Percentiles rank a stretch among this genome's conserved stretches.
These are phyloP conservation scores for Eueremaeus valkanovi DNA, from an alignment of 2,888 invertebrate species.

Conservation along the genomic window DNA sequence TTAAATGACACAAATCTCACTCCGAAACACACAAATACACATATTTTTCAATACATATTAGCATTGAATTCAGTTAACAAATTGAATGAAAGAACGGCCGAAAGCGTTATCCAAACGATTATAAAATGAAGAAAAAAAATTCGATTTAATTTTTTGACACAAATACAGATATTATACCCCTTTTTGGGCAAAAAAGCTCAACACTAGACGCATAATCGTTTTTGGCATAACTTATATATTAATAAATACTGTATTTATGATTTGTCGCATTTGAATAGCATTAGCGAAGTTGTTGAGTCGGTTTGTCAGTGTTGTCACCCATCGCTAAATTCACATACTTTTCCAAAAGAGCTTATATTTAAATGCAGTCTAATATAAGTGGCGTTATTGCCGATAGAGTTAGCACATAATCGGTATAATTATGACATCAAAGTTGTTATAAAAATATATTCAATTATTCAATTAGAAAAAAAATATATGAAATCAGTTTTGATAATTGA, in stretches of 20 bases:
- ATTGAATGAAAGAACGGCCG: slow-evolving; percentile 2
- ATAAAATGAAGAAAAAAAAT: not conserved
- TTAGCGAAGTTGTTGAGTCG: not conserved
- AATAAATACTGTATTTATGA: not conserved
- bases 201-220: not conserved
- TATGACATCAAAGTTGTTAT: not conserved
- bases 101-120: slow-evolving; percentile 18
- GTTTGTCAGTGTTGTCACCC: not conserved
- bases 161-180: slow-evolving; percentile 16
- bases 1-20: slow-evolving; percentile 33
- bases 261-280: slow-evolving; percentile 1
- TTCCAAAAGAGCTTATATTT: not conserved
- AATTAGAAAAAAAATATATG: too few relatives aligned
- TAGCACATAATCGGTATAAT: too few relatives aligned
- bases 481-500: too few relatives aligned
- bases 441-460: too few relatives aligned
- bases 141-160: slow-evolving; percentile 11
- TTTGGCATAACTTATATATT: not conserved
- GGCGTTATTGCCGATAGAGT: not conserved
- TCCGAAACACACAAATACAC: not conserved
- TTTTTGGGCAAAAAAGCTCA: not conserved
- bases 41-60: slow-evolving; percentile 1
- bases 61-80: slow-evolving; percentile 9
- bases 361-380: too few relatives aligned
- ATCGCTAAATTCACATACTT: not conserved